Evolutionary conservation across 2,888 invertebrate species (phyloP).

Genomic region (Osedax fenrisi): DNA sequence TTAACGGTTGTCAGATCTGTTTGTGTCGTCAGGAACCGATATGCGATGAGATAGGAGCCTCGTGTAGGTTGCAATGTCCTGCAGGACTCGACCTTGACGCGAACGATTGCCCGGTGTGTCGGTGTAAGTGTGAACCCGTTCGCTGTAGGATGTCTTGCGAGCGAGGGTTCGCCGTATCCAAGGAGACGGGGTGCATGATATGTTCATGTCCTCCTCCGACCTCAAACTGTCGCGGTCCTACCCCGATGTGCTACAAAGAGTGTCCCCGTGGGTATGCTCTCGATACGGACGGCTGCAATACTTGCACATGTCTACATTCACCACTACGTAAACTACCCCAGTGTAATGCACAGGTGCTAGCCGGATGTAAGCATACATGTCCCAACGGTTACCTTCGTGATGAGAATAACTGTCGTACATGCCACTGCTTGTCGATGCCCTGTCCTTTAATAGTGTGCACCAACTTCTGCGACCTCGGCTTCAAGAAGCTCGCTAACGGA

Average conservation of each 20-base stretch:
- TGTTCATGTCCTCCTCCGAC: not conserved
- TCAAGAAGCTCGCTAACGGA: conserved; percentile 28
- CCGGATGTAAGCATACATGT: not conserved
- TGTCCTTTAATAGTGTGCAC: conserved; percentile 27
- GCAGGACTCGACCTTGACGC: conserved; percentile 21
- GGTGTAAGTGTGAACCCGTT: not conserved
- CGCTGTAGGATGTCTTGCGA: not conserved
- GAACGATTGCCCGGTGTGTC: conserved; percentile 26
- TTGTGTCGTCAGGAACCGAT: not conserved
- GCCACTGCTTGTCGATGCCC: conserved; percentile 16
- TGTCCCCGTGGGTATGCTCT: not conserved
- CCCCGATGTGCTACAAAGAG: not conserved
- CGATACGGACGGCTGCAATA: not conserved
- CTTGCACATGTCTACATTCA: not conserved
- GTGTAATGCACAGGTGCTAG: not conserved
- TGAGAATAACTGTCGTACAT: conserved; percentile 17
- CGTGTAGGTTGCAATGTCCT: conserved; percentile 13
- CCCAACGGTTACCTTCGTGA: conserved; percentile 21
- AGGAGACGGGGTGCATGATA: not conserved
- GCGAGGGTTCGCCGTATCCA: not conserved
- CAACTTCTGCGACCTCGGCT: conserved; percentile 32
- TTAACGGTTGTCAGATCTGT: not conserved
- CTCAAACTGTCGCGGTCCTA: not conserved
- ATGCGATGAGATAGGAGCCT: not conserved
- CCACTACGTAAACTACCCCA: too few relatives aligned